Evolutionary conservation across 2,888 invertebrate species (phyloP).

Genomic region (Calameuta idolon): DNA sequence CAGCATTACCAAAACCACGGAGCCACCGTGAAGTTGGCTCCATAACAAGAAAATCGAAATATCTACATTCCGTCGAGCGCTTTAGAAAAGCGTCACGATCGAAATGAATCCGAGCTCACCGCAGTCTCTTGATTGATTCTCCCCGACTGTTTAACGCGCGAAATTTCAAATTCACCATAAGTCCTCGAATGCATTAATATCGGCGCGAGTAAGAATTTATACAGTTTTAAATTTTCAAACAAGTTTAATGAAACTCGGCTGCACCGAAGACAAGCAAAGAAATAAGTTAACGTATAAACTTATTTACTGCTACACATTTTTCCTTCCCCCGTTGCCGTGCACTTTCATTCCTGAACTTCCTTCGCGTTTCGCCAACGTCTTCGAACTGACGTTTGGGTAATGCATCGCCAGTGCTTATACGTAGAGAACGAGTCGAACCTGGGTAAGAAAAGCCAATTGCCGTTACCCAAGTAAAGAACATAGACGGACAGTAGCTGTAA

Average conservation of each 20-base stretch:
- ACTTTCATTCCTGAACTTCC: neutral
- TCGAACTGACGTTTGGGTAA: neutral
- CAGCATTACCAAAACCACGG: slow-evolving; percentile 36
- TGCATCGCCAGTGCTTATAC: neutral
- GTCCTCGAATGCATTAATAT: neutral
- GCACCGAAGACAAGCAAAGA: neutral
- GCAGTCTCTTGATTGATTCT: neutral
- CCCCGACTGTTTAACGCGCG: neutral
- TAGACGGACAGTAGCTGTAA: neutral
- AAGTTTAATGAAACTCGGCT: neutral
- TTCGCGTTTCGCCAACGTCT: too few relatives aligned
- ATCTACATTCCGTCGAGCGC: neutral
- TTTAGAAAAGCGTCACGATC: neutral
- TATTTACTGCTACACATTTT: neutral
- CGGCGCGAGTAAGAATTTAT: neutral
- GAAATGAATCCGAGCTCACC: neutral
- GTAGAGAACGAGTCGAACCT: neutral
- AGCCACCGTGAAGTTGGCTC: neutral
- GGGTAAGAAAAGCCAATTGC: neutral
- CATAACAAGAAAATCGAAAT: neutral
- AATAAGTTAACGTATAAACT: neutral
- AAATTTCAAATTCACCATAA: neutral
- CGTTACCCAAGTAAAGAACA: neutral
- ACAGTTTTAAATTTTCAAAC: neutral
- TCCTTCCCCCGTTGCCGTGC: neutral